Base-by-base conservation (phyloP, 2,797 vertebrate genomes). In the Enteromius treurensis region DNA sequence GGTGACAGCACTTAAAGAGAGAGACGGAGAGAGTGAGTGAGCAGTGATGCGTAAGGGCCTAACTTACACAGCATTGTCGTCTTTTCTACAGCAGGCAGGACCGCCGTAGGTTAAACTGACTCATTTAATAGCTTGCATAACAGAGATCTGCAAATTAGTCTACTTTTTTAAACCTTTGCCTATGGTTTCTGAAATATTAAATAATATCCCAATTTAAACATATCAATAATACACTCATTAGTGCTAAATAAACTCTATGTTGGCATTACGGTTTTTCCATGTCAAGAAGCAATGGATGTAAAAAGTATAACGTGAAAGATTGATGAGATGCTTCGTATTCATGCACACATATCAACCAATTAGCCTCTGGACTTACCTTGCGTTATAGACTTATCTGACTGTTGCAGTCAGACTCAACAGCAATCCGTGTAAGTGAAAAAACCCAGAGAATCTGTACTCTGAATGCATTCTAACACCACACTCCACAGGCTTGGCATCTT, bases 1-100 rank as follows among this genome's bases (percentile, higher is more conserved):
- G 69, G 81, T 79, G 74, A 69, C 11, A 77, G 81, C 85, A 87
- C 81, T 82, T 84, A 75, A 86, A 83, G 81, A 80, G 80, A 77
- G 79, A 83, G 80, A 83, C 5, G 34, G 23, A 60, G 49, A 62
- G 42, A 86, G 79, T 55, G 58, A 73, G 60, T 67, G 79, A 80
- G 65, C 68, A 68, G 40, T 69, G 84, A 77, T 77, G 86, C 65
- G 34, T 82, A 75, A 84, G 84, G 83, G 86, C 79, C 64, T 65
- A 79, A 81, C 74, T 79, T 79, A 75, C 71, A 34, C 23, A 51
- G 69, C 69, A 77, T 82, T 45, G 73, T 82, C 47, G 77, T 60
- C 42, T 49, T 81, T 62, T 85, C 78, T 86, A 80, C 10, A 3
- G 78, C 76, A 80, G 62, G 37, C 34, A 71, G 51, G 87, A 77